Evolutionary conservation across 2,113 vertebrate species (phyloP).

Genomic region (Willisornis vidua): DNA sequence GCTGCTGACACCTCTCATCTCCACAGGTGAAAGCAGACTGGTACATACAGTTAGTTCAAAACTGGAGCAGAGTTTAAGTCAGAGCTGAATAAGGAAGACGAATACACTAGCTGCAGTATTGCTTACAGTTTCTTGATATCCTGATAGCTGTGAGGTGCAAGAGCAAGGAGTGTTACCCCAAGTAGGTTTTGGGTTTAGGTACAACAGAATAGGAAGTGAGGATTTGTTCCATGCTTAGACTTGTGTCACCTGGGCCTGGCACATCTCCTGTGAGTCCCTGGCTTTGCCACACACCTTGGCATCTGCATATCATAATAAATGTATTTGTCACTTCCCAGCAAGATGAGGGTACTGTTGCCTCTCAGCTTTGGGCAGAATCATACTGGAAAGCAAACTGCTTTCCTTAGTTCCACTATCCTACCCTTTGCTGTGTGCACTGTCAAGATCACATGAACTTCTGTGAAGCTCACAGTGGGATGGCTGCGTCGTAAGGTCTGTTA

Average conservation of each 20-base stretch:
- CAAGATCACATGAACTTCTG: not conserved
- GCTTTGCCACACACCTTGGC: not conserved
- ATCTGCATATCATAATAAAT: not conserved
- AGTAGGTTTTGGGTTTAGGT: not conserved
- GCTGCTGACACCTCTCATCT: not conserved
- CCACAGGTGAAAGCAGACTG: not conserved
- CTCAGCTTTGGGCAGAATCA: not conserved
- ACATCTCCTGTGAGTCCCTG: not conserved
- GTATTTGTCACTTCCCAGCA: not conserved
- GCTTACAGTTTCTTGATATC: not conserved
- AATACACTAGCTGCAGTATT: not conserved
- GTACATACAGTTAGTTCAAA: not conserved
- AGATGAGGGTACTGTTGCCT: not conserved
- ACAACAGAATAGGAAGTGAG: not conserved
- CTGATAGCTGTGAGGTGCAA: not conserved
- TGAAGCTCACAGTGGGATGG: not conserved
- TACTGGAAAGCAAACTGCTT: not conserved
- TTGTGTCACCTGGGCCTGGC: not conserved
- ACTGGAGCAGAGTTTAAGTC: not conserved
- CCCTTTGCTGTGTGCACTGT: not conserved
- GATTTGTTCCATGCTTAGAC: not conserved
- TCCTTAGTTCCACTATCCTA: not conserved
- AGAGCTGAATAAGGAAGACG: not conserved
- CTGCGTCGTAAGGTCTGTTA: not conserved
- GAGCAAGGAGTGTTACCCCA: not conserved